These are phyloP conservation scores for Tetrapedia diversipes DNA, from an alignment of 2,888 invertebrate species.

Conservation along the genomic window DNA sequence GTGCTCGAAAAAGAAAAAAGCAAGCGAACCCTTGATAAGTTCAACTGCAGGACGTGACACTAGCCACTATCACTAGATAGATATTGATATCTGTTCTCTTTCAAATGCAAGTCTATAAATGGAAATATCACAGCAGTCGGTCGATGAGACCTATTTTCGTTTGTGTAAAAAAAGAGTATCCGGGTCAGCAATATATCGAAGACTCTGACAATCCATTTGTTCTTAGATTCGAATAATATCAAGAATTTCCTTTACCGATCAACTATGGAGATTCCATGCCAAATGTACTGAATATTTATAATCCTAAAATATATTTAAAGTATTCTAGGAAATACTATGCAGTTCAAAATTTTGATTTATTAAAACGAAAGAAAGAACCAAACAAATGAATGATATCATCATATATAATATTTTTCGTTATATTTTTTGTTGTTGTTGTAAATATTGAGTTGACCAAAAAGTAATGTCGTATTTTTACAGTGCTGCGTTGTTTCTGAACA, in stretches of 20 bases:
- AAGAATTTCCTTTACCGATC: not conserved
- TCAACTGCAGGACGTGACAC: slow-evolving; percentile 11
- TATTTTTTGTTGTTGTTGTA: too few relatives aligned
- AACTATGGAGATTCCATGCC: not conserved
- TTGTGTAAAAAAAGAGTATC: slow-evolving; percentile 3
- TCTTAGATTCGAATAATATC: not conserved
- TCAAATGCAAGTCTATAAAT: slow-evolving; percentile 31
- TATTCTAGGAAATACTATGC: too few relatives aligned
- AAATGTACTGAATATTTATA: too few relatives aligned
- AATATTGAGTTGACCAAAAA: too few relatives aligned
- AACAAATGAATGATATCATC: too few relatives aligned
- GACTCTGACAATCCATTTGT: slow-evolving; percentile 8
- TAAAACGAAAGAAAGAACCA: too few relatives aligned
- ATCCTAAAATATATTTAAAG: too few relatives aligned
- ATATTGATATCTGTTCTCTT: slow-evolving; percentile 19
- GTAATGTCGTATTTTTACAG: too few relatives aligned
- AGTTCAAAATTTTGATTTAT: too few relatives aligned
- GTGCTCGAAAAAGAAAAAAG: slow-evolving; percentile 17
- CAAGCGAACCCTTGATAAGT: slow-evolving; percentile 40
- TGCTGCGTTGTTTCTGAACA: too few relatives aligned
- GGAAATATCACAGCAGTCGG: slow-evolving; percentile 27
- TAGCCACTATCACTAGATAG: not conserved
- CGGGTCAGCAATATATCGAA: slow-evolving; percentile 22
- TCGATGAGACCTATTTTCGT: slow-evolving; percentile 41
- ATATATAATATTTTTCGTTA: too few relatives aligned